Conservation (phyloP, 2,113 vertebrate species). For the Bagarius yarrelli region DNA sequence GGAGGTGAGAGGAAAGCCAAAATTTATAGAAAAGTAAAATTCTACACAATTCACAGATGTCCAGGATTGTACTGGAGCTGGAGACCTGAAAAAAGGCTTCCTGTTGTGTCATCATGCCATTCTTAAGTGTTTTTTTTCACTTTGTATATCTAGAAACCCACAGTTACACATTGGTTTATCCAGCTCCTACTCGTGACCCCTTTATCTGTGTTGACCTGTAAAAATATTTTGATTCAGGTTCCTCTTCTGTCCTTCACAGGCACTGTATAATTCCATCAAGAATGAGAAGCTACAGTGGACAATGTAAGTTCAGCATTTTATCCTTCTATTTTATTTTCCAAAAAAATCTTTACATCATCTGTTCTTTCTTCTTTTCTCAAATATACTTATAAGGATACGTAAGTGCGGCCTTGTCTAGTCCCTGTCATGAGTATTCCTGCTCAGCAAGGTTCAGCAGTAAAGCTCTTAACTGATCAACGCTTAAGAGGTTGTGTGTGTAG, state of each 20-base stretch:
- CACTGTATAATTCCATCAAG: constrained; percentile 94
- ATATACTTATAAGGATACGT: background rate
- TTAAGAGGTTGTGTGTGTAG: background rate
- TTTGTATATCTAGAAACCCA: background rate
- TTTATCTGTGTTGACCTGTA: background rate
- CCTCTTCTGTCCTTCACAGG: constrained; percentile 69
- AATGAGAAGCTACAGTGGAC: constrained; percentile 98
- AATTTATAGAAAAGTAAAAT: background rate
- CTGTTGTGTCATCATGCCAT: background rate
- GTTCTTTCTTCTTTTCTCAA: background rate
- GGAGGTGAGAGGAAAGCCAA: background rate
- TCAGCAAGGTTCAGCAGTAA: background rate
- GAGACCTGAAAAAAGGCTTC: background rate
- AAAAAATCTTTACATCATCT: background rate
- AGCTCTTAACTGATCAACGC: background rate
- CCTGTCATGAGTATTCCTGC: background rate
- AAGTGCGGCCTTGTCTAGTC: background rate
- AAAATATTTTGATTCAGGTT: background rate
- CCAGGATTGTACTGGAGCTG: background rate
- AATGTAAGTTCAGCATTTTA: constrained; percentile 81
- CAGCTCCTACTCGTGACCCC: background rate
- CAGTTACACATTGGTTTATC: background rate
- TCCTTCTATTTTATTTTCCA: background rate
- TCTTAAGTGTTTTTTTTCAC: background rate
- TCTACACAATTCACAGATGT: background rate